phyloP scores from a whole-genome alignment of 2,888 invertebrate genomes.

The Cloeon dipterum region DNA sequence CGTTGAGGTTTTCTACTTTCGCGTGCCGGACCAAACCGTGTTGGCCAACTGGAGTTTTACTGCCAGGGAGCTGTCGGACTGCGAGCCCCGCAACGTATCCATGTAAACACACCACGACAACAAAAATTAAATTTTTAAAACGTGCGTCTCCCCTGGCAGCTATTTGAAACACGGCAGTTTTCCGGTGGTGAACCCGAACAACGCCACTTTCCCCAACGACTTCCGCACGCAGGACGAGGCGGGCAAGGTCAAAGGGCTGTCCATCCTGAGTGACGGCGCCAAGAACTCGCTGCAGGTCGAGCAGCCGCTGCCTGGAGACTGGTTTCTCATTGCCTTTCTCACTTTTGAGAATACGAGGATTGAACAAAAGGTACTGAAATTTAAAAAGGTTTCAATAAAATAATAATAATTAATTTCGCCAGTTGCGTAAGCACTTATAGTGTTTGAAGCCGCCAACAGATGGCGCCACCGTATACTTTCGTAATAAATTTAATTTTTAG shows the following conservation, averaged over 20 bases:
- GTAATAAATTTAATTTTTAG: too few relatives aligned
- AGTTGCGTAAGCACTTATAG: too few relatives aligned
- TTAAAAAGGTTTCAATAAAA: not conserved
- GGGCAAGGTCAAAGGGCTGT: too few relatives aligned
- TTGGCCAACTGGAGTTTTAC: constrained; percentile 22
- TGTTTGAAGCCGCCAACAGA: too few relatives aligned
- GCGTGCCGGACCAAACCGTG: constrained; percentile 24
- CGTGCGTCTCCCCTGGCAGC: constrained; percentile 18
- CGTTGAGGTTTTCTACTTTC: constrained; percentile 31
- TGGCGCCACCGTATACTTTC: too few relatives aligned
- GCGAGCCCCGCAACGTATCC: constrained; percentile 11
- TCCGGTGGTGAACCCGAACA: constrained; percentile 63
- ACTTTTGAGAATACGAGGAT: constrained; percentile 15
- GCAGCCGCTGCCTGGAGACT: constrained; percentile 35
- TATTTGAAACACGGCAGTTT: constrained; percentile 57
- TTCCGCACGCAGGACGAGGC: constrained; percentile 16
- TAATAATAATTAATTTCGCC: not conserved
- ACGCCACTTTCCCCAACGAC: constrained; percentile 46
- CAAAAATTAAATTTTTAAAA: not conserved
- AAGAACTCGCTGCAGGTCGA: constrained; percentile 10
- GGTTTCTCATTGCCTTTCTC: constrained; percentile 58
- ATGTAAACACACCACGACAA: constrained; percentile 13
- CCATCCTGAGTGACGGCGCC: constrained; percentile 13
- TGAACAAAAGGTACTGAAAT: not conserved
- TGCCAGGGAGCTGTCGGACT: constrained; percentile 10